Evolutionary conservation across 1,140 invertebrate species (phyloP).

Genomic region (Ditylenchus dipsaci): DNA sequence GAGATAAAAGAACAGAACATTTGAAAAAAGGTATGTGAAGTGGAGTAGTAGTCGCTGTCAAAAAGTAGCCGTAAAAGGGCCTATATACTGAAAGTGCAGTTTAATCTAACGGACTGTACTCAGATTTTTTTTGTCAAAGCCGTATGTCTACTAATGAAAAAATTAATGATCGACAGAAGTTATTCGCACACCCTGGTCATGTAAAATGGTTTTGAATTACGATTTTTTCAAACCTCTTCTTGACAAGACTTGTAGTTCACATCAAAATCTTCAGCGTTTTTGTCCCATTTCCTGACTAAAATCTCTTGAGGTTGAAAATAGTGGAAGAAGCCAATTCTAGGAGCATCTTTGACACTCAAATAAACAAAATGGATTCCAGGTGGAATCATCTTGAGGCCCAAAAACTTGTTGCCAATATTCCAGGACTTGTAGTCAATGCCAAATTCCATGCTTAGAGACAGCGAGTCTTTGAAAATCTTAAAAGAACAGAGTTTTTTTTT

Average conservation of each 20-base stretch:
- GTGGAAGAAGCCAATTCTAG: slow-evolving; percentile 82
- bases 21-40: no score
- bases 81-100: no score
- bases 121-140: no score
- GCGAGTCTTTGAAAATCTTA: slow-evolving; percentile 69
- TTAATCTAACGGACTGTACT: no score
- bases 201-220: no score
- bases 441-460: slow-evolving; percentile 78
- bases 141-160: no score
- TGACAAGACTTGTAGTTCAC: slow-evolving; percentile 57
- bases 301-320: slow-evolving; percentile 77
- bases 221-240: slow-evolving; percentile 66
- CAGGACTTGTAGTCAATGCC: slow-evolving; percentile 94
- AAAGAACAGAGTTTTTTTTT: slow-evolving; percentile 62
- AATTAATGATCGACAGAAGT: no score
- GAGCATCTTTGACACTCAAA: slow-evolving; percentile 69
- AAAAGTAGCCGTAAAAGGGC: no score
- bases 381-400: slow-evolving; percentile 96
- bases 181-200: no score
- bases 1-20: no score
- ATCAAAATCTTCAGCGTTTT: slow-evolving; percentile 57
- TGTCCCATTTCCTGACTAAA: slow-evolving; percentile 79
- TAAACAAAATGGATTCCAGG: slow-evolving; percentile 90
- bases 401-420: slow-evolving; percentile 83
- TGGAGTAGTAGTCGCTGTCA: no score